Base-by-base conservation (phyloP, 2,888 invertebrate species). In the Bombylius discolor region DNA sequence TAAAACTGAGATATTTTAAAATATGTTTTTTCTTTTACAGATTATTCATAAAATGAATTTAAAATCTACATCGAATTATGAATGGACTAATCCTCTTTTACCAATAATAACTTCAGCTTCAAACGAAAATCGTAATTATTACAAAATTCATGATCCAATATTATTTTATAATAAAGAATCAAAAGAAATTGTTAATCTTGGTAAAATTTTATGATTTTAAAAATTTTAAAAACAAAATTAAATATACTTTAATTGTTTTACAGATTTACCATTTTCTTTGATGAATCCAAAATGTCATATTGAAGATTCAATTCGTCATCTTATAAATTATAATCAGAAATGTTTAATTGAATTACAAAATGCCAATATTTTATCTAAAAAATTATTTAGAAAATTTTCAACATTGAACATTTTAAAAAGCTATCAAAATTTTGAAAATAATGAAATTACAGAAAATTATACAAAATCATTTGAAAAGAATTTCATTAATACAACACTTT, bases 201-300 rank as follows among this genome's bases (percentile, higher is more conserved):
- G 68, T 68, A 62, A 62, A 4, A 2, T 23, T 23, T 23, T 9
- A 53, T 46, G 12, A 31, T 46, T 50, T 52, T 39, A 9, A 32
- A 50, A n/a, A 34, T 31, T 36, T 14, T 31, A 36, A 23, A 52
- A 33, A 5, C 1, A 14, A n/a, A 23, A 4, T 11, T 11, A 1
- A 42, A 23, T 31, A 3, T 23, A 51, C 8, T 51, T 42, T 12
- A 51, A 11, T 23, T 31, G 31, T 13, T 44, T 56, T 56, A 11
- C 54, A 61, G 71, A 70, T 50, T 58, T 72, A 54, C 72, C 72
- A 8, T 58, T 62, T 57, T 64, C 65, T 2, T 63, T 68, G 12
- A 63, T 64, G n/a, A 63, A 64, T 11, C 55, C 66, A 5, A 56
- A 60, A 23, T 73, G 73, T 49, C 66, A 64, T 47, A 52, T 70